Percentiles rank a stretch among this genome's conserved stretches.
phyloP scores from a whole-genome alignment of 2,888 invertebrate genomes.

The Anticlea derivata region DNA sequence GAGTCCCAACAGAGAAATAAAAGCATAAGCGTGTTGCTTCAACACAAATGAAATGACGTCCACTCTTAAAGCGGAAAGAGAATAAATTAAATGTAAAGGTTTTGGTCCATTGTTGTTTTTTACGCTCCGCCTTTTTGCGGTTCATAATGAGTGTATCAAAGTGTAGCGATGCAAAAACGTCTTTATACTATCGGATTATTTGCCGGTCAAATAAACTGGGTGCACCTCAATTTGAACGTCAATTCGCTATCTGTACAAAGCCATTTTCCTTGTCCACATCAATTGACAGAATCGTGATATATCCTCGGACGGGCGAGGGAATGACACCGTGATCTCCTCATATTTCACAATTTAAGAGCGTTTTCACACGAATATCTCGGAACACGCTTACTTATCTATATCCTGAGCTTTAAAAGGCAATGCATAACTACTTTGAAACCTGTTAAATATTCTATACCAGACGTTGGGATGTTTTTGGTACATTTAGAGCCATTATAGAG shows the following conservation, averaged over 20 bases:
- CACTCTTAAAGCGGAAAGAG: conserved; percentile 58
- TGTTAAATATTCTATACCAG: conserved; percentile 9
- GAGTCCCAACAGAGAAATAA: conserved; percentile 57
- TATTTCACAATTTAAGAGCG: conserved; percentile 68
- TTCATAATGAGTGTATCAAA: conserved; percentile 21
- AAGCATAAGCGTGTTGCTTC: conserved; percentile 71
- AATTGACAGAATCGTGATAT: conserved; percentile 50
- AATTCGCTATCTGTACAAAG: conserved; percentile 32
- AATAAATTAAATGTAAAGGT: conserved; percentile 73
- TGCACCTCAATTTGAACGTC: conserved; percentile 31
- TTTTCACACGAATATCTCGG: conserved; percentile 57
- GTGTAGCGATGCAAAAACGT: conserved; percentile 19
- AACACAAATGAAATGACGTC: conserved; percentile 68
- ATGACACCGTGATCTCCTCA: conserved; percentile 67
- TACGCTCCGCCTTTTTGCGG: conserved; percentile 45
- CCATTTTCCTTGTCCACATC: conserved; percentile 36
- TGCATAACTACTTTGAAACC: conserved; percentile 17
- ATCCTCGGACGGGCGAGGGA: conserved; percentile 58
- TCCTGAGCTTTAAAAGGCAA: conserved; percentile 24
- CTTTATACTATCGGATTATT: conserved; percentile 12
- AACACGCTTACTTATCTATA: conserved; percentile 36
- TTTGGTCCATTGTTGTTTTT: conserved; percentile 64
- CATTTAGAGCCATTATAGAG: conserved; percentile 39
- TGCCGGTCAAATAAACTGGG: conserved; percentile 16
- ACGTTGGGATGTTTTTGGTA: conserved; percentile 10